Percentiles rank a stretch among this genome's conserved stretches.
These are phyloP conservation scores for Drosophila parvula DNA, from an alignment of 1,140 invertebrate genomes.

Conservation along the genomic window DNA sequence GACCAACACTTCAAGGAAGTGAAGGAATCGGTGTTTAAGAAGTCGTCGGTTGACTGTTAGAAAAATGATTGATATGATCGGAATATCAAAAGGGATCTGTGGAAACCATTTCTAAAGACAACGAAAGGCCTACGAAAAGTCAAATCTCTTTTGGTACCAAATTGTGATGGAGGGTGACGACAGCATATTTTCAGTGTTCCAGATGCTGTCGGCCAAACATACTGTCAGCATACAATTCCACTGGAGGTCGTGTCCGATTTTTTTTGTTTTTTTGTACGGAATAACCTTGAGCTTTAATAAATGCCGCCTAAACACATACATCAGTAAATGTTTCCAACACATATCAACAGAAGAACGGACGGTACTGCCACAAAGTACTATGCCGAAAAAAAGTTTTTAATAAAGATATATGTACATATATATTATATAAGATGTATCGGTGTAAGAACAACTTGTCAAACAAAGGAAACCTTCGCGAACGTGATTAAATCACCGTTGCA, in stretches of 20 bases:
- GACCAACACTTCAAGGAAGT: no score
- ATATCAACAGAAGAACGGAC: not conserved
- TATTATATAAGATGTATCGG: conserved; percentile 1
- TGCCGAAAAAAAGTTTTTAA: not conserved
- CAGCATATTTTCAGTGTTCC: conserved; percentile 4
- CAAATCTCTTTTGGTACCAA: no score
- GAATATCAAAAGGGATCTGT: no score
- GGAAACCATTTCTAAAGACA: no score
- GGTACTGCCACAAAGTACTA: not conserved
- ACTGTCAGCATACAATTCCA: conserved; percentile 6
- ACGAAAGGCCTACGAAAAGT: no score
- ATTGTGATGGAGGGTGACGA: not conserved
- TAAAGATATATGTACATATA: no score
- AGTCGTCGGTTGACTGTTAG: no score
- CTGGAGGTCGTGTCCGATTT: conserved; percentile 4
- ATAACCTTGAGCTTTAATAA: conserved; percentile 6
- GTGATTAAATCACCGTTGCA: not conserved
- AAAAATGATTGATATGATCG: no score
- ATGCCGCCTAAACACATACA: not conserved
- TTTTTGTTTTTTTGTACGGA: conserved; percentile 1
- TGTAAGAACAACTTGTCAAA: not conserved
- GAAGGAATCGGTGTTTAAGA: no score
- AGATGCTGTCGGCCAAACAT: conserved; percentile 1
- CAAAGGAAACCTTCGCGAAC: not conserved
- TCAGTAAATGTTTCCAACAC: not conserved